Evolutionary conservation across 2,113 vertebrate species (phyloP).

Genomic region (Cyanoliseus patagonus): DNA sequence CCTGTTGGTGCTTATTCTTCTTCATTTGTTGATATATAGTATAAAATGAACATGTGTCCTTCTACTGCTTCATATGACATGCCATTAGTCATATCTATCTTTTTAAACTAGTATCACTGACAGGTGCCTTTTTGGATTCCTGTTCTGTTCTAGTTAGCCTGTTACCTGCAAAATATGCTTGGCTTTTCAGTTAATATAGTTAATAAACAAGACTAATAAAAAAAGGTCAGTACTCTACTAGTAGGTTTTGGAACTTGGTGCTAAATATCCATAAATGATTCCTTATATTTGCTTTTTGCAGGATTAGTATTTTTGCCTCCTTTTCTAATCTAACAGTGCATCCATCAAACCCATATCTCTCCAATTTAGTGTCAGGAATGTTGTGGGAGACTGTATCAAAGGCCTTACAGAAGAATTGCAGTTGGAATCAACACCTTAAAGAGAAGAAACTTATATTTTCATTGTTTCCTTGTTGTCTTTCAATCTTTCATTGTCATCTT

Average conservation of each 20-base stretch:
- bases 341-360: not conserved
- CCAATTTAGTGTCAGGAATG: not conserved
- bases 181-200: not conserved
- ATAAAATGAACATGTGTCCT: not conserved
- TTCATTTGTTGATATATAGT: not conserved
- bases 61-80: fast-evolving
- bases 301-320: not conserved
- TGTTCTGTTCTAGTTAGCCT: not conserved
- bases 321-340: not conserved
- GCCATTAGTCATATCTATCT: not conserved
- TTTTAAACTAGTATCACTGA: not conserved
- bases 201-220: not conserved
- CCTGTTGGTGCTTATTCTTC: not conserved
- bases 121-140: not conserved
- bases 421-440: not conserved
- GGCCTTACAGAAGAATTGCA: not conserved
- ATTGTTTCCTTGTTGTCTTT: not conserved
- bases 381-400: not conserved
- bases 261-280: not conserved
- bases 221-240: not conserved
- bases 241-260: not conserved
- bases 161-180: not conserved
- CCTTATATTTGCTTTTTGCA: not conserved
- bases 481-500: not conserved
- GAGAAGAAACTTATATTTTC: not conserved